Percentiles rank a stretch among this genome's conserved stretches.
These are phyloP conservation scores for Jordanella pulchra DNA, from an alignment of 2,797 vertebrate species.

Conservation along the genomic window DNA sequence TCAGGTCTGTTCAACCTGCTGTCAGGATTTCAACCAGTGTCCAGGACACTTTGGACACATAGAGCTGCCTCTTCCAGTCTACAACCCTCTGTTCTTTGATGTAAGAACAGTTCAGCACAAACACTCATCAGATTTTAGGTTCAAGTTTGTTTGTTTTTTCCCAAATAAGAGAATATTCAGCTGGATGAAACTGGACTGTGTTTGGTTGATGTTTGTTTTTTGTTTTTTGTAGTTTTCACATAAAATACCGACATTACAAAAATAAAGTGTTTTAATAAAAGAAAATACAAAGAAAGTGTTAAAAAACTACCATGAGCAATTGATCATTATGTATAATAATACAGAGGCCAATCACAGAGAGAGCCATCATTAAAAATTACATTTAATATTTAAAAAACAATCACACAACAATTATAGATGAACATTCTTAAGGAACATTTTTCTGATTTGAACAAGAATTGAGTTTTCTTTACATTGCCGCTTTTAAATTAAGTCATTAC, in stretches of 20 bases:
- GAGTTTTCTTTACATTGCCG: too few relatives aligned
- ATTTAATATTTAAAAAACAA: not conserved
- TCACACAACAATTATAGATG: not conserved
- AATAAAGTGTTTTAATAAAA: too few relatives aligned
- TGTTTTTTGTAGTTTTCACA: not conserved
- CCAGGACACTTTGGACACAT: constrained; percentile 93
- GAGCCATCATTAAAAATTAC: not conserved
- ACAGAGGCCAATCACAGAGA: not conserved
- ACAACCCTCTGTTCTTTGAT: constrained; percentile 94
- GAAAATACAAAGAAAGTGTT: too few relatives aligned
- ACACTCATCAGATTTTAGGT: not conserved
- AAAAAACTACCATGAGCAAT: not conserved
- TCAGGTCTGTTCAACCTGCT: constrained; percentile 89
- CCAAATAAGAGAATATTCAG: not conserved
- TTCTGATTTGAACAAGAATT: too few relatives aligned
- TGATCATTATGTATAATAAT: not conserved
- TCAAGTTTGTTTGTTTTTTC: not conserved
- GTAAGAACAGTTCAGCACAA: constrained; percentile 70
- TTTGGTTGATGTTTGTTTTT: not conserved
- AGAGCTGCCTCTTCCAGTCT: constrained; percentile 90
- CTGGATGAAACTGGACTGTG: not conserved
- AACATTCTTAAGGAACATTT: too few relatives aligned
- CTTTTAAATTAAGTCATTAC: too few relatives aligned
- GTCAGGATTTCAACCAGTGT: constrained; percentile 90
- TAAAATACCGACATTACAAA: not conserved